phyloP scores from a whole-genome alignment of 2,888 invertebrate genomes.

The Epiperipatus broadwayi region DNA sequence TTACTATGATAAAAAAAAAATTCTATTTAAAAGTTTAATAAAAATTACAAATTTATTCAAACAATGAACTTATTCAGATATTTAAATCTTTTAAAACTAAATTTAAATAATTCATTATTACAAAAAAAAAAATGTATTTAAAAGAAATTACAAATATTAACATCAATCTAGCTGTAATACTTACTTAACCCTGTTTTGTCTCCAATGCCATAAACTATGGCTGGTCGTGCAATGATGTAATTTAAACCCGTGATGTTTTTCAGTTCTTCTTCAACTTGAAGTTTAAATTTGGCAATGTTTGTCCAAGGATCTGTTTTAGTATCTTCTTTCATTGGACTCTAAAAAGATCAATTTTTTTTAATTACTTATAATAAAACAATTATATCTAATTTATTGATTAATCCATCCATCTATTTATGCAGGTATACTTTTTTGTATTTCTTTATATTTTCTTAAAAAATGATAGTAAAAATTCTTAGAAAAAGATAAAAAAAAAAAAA shows the following conservation, averaged over 20 bases:
- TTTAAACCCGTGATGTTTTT: conserved; percentile 44
- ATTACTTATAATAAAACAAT: too few species aligned
- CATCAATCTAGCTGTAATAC: too few species aligned
- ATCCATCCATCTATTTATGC: too few species aligned
- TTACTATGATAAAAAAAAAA: too few species aligned
- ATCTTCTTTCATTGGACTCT: conserved; percentile 52
- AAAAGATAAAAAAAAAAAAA: too few species aligned
- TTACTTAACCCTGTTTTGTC: conserved; percentile 63
- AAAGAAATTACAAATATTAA: too few species aligned
- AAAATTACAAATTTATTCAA: background rate
- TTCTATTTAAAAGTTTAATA: too few species aligned
- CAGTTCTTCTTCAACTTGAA: conserved; percentile 57
- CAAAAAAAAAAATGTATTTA: background rate
- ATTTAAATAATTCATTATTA: background rate
- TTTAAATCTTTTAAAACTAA: background rate
- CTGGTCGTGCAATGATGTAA: conserved; percentile 60
- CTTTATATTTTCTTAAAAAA: too few species aligned
- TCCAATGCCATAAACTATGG: conserved; percentile 64
- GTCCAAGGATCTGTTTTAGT: conserved; percentile 65
- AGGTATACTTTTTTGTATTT: too few species aligned
- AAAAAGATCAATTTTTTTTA: too few species aligned
- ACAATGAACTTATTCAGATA: background rate
- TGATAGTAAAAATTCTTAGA: too few species aligned
- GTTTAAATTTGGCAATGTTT: conserved; percentile 57
- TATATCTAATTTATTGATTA: too few species aligned